phyloP scores from a whole-genome alignment of 2,797 vertebrate species.

The Podarcis siculus region DNA sequence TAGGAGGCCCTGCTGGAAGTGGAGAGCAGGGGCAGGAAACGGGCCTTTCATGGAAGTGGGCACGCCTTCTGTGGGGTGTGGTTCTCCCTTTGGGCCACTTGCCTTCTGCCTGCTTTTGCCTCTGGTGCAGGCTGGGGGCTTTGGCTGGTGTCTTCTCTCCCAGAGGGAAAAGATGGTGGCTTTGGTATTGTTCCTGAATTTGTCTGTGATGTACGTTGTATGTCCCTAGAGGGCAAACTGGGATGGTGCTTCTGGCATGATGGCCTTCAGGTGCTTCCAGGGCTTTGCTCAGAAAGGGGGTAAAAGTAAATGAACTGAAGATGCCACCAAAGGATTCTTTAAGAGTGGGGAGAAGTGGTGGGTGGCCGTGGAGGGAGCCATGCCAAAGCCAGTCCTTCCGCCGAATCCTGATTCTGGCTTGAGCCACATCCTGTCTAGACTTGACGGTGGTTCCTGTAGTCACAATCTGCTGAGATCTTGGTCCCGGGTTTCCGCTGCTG shows the following conservation, averaged over 20 bases:
- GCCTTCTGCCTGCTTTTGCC: too few relatives aligned
- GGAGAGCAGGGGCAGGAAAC: neutral
- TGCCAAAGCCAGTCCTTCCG: conserved; percentile 73
- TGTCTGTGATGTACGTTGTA: neutral
- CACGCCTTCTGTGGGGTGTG: neutral
- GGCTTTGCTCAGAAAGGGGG: neutral
- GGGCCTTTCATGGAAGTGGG: neutral
- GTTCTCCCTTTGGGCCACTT: neutral
- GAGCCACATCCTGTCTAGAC: conserved; percentile 84
- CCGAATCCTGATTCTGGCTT: conserved; percentile 71
- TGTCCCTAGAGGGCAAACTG: neutral
- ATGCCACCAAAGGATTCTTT: neutral
- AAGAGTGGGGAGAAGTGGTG: conserved; percentile 12
- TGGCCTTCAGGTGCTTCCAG: neutral
- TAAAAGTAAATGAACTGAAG: neutral
- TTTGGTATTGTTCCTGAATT: neutral
- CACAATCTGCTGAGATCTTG: conserved; percentile 38
- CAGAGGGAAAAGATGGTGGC: neutral
- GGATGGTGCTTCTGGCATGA: neutral
- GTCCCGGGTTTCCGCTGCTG: rapidly evolving
- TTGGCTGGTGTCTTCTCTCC: neutral
- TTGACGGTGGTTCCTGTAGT: conserved; percentile 60
- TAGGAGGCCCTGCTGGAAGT: neutral
- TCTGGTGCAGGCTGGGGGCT: too few relatives aligned
- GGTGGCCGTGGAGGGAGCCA: conserved; percentile 44